Percentiles rank a stretch among this genome's conserved stretches.
Conservation (phyloP, 2,888 invertebrate genomes). For the Lordiphosa andalusiaca region DNA sequence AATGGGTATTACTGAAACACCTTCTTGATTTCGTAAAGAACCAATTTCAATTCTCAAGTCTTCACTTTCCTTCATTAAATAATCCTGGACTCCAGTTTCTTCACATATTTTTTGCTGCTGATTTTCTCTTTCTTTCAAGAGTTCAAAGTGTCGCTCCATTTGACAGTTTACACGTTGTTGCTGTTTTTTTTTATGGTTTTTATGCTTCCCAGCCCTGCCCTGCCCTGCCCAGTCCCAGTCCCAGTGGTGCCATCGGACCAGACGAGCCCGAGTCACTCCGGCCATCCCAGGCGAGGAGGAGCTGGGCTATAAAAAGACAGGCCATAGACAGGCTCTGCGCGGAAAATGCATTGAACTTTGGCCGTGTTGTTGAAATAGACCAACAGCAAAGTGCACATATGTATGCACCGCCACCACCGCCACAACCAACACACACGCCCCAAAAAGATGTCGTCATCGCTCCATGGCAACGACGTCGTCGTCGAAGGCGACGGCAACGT, state of each 20-base stretch:
- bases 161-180: too few species aligned
- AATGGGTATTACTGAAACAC: too few species aligned
- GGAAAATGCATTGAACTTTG: constrained; percentile 67
- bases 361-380: constrained; percentile 47
- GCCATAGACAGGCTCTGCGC: constrained; percentile 38
- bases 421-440: constrained; percentile 44
- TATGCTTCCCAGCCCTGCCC: neutral
- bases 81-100: too few species aligned
- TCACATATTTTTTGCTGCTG: too few species aligned
- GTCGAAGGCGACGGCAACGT: constrained; percentile 49
- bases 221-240: constrained; percentile 4
- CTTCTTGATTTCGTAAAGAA: too few species aligned
- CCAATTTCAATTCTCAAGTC: too few species aligned
- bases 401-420: constrained; percentile 9
- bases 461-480: constrained; percentile 56
- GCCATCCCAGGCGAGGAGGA: constrained; percentile 30
- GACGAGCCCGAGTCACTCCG: neutral
- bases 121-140: too few species aligned
- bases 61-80: too few species aligned
- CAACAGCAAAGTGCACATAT: constrained; percentile 21
- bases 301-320: constrained; percentile 60
- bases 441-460: constrained; percentile 72
- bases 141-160: too few species aligned
- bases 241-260: neutral
- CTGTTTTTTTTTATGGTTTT: too few species aligned